Evolutionary conservation across 2,888 invertebrate genomes (phyloP).

Genomic region (Parelbella ahira): DNA sequence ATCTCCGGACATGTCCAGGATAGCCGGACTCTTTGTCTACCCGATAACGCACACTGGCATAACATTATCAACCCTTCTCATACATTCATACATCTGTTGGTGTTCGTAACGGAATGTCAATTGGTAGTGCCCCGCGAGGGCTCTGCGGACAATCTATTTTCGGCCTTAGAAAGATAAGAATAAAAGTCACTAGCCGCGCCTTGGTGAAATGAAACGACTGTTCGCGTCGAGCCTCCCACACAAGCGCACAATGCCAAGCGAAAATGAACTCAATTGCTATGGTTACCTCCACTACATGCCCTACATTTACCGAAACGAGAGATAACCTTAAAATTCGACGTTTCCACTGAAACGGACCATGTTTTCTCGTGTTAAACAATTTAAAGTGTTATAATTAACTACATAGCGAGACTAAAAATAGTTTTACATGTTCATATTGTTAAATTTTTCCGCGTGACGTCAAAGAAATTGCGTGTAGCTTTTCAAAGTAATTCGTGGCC

Average conservation of each 20-base stretch:
- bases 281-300: constrained; percentile 56
- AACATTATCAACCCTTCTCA: constrained; percentile 33
- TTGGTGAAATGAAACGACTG: constrained; percentile 19
- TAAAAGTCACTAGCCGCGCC: constrained; percentile 33
- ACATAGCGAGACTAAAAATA: background rate
- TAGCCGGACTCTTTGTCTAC: constrained; percentile 38
- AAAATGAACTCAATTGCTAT: constrained; percentile 55
- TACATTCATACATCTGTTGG: constrained; percentile 35
- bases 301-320: constrained; percentile 67
- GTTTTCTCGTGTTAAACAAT: constrained; percentile 27
- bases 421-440: background rate
- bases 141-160: background rate
- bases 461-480: background rate
- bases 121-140: background rate
- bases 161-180: background rate
- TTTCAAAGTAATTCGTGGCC: constrained; percentile 5
- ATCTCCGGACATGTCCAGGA: constrained; percentile 35
- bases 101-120: constrained; percentile 6
- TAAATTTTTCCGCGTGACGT: constrained; percentile 28
- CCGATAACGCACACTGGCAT: constrained; percentile 46
- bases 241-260: constrained; percentile 37
- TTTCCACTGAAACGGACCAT: constrained; percentile 49
- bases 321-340: constrained; percentile 73
- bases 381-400: background rate
- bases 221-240: constrained; percentile 43